Evolutionary conservation across 2,888 invertebrate genomes (phyloP), one percentile per base, ranked within the genome.

Genomic region (Catocala sponsa): DNA sequence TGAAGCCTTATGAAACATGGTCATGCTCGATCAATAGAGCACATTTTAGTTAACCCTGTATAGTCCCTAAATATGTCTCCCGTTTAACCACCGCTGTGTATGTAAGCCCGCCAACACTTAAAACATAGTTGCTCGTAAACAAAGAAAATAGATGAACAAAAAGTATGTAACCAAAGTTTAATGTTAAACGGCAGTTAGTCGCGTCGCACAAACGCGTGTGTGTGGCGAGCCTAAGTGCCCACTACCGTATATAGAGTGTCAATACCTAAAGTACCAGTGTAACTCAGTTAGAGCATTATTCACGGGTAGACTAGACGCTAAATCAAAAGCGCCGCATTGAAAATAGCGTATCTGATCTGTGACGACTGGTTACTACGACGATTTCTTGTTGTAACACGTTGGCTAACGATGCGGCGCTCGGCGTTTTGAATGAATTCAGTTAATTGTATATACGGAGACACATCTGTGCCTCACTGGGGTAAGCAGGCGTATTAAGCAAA

Each of bases 291-390:
- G 42, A 25, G 48, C 49, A 56, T 62, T 62, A 62, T 62, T 62
- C 62, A 53, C 33, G 52, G 12, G 52, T 43, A 48, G 47, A 55
- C 52, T 48, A 41, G 83, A 80, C 78, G 79, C 65, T 88, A 88
- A 88, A 91, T 92, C 91, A 92, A 92, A 91, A 84, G 85, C 55
- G 78, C 89, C 91, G 91, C 89, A 25, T 25, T 25, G 68, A 86
- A 87, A 91, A 80, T 74, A 81, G 91, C 87, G 76, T 91, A 92
- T 92, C 92, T 80, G 91, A 91, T 91, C 76, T 74, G 82, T 81
- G 83, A 85, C 85, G 85, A 74, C 72, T 70, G 70, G 75, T 75
- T 78, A 61, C 69, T 72, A 12, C 63, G 62, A 66, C 70, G 68
- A 60, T 67, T 68, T 65, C 65, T 66, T 68, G 66, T 68, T 73